A percentile compares a stretch with the other conserved stretches of the same genome.
Conservation (phyloP, 2,113 vertebrate genomes). For the Spilogale gracilis region DNA sequence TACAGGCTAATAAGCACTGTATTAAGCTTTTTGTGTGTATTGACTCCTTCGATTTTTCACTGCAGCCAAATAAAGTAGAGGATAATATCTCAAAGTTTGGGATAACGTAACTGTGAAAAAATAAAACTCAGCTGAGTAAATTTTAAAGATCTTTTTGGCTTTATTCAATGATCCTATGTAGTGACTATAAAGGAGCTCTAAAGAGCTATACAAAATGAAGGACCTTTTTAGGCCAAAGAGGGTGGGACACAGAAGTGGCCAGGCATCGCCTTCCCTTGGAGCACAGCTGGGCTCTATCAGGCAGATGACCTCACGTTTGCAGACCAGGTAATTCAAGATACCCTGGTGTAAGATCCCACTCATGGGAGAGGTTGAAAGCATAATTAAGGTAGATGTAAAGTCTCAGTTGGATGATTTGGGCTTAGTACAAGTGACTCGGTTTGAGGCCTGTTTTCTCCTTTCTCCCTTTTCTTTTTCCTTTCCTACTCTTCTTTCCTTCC, state of each 20-base stretch:
- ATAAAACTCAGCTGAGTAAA: not conserved
- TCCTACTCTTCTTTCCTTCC: not conserved
- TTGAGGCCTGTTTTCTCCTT: not conserved
- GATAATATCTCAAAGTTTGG: not conserved
- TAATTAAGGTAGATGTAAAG: not conserved
- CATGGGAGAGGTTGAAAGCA: not conserved
- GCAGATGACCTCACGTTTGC: not conserved
- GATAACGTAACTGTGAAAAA: not conserved
- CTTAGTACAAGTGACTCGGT: not conserved
- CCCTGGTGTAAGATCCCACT: not conserved
- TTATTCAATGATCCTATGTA: not conserved
- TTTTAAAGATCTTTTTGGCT: not conserved
- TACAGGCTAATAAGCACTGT: not conserved
- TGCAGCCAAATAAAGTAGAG: not conserved
- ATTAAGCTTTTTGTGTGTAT: not conserved
- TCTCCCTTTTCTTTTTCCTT: not conserved
- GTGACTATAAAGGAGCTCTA: not conserved
- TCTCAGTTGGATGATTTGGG: not conserved
- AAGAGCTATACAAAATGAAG: not conserved
- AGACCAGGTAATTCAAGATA: not conserved
- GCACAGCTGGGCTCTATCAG: not conserved
- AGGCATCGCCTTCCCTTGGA: not conserved
- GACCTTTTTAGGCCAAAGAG: not conserved
- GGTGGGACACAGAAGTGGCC: not conserved
- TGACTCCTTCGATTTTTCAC: not conserved